Conservation (phyloP, 2,113 vertebrate species). For the Xyliphius kryptos region DNA sequence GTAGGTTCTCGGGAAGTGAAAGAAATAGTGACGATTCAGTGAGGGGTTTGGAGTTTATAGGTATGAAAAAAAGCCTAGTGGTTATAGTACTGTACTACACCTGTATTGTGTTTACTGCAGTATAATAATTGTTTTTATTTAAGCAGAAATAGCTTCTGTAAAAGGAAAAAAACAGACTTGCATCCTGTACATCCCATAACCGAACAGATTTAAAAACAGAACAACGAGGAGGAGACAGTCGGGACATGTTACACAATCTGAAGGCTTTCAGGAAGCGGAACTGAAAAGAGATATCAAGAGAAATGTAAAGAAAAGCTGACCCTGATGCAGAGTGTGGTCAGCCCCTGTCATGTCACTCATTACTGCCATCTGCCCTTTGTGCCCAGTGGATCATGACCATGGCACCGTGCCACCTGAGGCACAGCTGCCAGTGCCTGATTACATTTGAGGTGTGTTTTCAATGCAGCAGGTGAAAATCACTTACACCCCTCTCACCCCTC, state of each 20-base stretch:
- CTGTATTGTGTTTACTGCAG: no score
- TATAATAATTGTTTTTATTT: no score
- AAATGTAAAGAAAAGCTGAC: background rate
- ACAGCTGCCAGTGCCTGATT: background rate
- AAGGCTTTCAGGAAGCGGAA: background rate
- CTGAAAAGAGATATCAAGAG: background rate
- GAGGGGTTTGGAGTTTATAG: no score
- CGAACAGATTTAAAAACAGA: no score
- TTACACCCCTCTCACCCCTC: background rate
- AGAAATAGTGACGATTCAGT: no score
- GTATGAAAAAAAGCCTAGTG: no score
- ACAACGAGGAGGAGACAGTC: no score
- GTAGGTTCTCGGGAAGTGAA: no score
- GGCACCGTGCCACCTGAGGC: background rate
- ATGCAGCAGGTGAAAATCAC: conserved; percentile 6
- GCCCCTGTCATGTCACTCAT: background rate
- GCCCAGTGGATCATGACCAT: background rate
- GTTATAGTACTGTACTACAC: no score
- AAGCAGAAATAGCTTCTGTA: no score
- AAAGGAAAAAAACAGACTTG: no score
- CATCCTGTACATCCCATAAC: no score
- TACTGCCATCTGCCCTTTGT: background rate
- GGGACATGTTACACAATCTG: background rate
- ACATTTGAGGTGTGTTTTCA: conserved; percentile 4
- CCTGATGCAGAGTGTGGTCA: background rate